Evolutionary conservation across 2,797 vertebrate species (phyloP).

Genomic region (Pachyuromys duprasi): DNA sequence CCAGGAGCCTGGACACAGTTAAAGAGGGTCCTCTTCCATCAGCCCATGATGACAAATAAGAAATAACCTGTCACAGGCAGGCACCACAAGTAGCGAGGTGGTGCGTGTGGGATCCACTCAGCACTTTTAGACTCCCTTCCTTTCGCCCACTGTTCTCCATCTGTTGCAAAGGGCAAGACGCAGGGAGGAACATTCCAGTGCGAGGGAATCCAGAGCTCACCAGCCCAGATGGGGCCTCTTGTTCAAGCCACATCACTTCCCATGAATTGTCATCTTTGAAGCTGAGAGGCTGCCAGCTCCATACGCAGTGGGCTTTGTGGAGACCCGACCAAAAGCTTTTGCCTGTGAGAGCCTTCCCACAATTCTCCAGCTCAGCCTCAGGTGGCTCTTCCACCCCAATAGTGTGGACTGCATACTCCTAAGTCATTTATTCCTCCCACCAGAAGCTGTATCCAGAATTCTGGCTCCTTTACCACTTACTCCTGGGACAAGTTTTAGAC

Average conservation of each 20-base stretch:
- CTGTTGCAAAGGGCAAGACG: conserved; percentile 80
- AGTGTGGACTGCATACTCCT: not conserved
- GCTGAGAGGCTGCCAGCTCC: conserved; percentile 27
- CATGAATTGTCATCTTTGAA: not conserved
- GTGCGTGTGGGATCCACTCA: conserved; percentile 69
- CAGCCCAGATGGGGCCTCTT: conserved; percentile 59
- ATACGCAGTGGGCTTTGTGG: not conserved
- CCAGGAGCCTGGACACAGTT: conserved; percentile 63
- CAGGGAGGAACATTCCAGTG: conserved; percentile 49
- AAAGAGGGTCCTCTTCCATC: conserved; percentile 37
- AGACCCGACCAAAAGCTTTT: conserved; percentile 25
- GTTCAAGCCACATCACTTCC: not conserved
- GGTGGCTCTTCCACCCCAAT: not conserved
- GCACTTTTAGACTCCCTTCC: conserved; percentile 79
- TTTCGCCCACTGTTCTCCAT: conserved; percentile 87
- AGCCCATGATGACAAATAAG: conserved; percentile 69
- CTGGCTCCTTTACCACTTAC: not conserved
- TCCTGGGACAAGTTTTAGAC: not conserved
- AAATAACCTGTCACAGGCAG: conserved; percentile 77
- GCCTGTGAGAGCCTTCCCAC: not conserved
- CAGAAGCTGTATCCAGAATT: not conserved
- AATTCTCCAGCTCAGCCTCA: not conserved
- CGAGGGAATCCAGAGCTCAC: conserved; percentile 40
- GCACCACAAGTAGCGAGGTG: conserved; percentile 70
- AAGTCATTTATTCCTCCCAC: not conserved